Evolutionary conservation across 2,113 vertebrate genomes (phyloP), one percentile per base, ranked within the genome.

Genomic region (Anser brachyrhynchus): DNA sequence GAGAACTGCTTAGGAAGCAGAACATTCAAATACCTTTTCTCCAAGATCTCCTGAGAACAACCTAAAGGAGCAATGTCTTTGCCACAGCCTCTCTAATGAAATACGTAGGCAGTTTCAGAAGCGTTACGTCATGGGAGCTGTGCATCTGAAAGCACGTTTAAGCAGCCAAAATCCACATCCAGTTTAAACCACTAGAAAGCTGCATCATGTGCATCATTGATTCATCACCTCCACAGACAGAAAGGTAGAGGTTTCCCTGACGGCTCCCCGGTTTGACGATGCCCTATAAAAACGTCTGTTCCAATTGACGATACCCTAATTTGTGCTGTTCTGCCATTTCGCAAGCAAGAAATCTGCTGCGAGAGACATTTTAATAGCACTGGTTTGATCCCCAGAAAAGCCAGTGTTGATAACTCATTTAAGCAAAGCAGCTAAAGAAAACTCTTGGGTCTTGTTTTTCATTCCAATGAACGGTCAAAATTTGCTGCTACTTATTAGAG

Each of bases 401-500:
- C 71, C 80, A 87, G 69, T 12, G 61, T 15, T 77, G 89, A 84
- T 80, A 95, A 80, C 35, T 90, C 86, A 87, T 77, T 91, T 80
- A 49, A 84, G 71, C 64, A 58, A 65, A 94, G 79, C 21, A 94
- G 58, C 61, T 86, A 31, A 87, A 87, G 94, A 94, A 93, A 52
- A 83, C 74, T 81, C 92, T 20, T 29, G 94, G 87, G 94, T 69
- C 90, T 95, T 87, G 90, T 91, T 96, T 89, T 69, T 95, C 73
- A 85, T 71, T 55, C 87, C 70, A 94, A 66, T 66, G 81, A 97
- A 75, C 28, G 33, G 95, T 43, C 94, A 95, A 96, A 92, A 86
- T 84, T 91, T 83, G 94, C 70, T 92, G 74, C 69, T 91, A 67
- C 94, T 97, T 91, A 75, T 95, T 94, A 94, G 35, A 28, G 49